Conservation (phyloP, 1,140 invertebrate genomes). For the Alviniconcha marisindica region DNA sequence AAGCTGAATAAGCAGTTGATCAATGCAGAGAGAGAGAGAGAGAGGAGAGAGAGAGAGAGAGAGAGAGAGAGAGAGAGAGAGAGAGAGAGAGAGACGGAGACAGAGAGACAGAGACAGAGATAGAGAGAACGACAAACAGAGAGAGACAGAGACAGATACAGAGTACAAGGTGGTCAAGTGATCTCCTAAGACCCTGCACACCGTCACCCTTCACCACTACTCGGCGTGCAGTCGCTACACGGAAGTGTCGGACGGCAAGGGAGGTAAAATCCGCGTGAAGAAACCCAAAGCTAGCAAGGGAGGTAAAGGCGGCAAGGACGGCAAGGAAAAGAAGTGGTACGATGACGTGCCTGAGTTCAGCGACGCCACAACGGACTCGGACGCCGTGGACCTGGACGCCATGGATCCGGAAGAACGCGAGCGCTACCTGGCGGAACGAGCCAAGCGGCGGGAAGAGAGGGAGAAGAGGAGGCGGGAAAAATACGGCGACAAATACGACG, state of each 20-base stretch:
- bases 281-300: slow-evolving; percentile 62
- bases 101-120: too few relatives aligned
- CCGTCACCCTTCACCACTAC: neutral
- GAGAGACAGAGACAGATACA: too few relatives aligned
- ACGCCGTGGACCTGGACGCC: slow-evolving; percentile 71
- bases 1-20: too few relatives aligned
- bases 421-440: slow-evolving; percentile 69
- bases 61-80: too few relatives aligned
- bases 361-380: slow-evolving; percentile 69
- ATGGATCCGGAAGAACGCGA: slow-evolving; percentile 74
- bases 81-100: too few relatives aligned
- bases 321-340: slow-evolving; percentile 50
- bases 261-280: slow-evolving; percentile 66
- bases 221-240: slow-evolving; percentile 60
- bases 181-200: too few relatives aligned
- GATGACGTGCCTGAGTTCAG: slow-evolving; percentile 57
- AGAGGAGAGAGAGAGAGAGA: too few relatives aligned
- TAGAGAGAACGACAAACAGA: too few relatives aligned
- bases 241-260: slow-evolving; percentile 68
- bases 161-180: too few relatives aligned
- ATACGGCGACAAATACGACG: slow-evolving; percentile 75
- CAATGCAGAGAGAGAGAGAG: too few relatives aligned
- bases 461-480: slow-evolving; percentile 71
- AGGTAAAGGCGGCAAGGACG: slow-evolving; percentile 52
- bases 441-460: slow-evolving; percentile 63